Evolutionary conservation across 2,888 invertebrate genomes (phyloP).

Genomic region (Clostera curtula): DNA sequence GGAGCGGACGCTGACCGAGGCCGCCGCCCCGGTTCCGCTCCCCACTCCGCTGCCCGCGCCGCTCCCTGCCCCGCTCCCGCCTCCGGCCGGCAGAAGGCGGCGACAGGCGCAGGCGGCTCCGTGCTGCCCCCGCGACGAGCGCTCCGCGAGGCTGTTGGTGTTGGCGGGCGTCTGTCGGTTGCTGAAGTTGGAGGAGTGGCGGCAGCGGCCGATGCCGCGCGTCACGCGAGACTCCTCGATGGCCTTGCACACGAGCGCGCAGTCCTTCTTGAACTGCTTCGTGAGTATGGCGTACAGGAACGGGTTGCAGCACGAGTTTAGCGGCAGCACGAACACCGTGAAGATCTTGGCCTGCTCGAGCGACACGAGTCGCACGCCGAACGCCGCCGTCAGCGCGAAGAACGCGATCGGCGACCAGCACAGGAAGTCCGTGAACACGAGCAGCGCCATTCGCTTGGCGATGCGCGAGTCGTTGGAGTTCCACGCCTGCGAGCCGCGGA

Average conservation of each 20-base stretch:
- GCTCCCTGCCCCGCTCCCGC: too few species aligned
- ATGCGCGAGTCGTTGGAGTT: constrained; percentile 97
- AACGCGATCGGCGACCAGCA: constrained; percentile 99
- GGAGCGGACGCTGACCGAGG: constrained; percentile 32
- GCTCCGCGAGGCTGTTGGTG: constrained; percentile 87
- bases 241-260: constrained; percentile 95
- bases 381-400: constrained; percentile 94
- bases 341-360: constrained; percentile 97
- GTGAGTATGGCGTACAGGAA: constrained; percentile 98
- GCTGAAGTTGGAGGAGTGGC: constrained; percentile 91
- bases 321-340: constrained; percentile 95
- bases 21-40: constrained; percentile 71
- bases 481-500: constrained; percentile 97
- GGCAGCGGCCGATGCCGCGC: constrained; percentile 88
- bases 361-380: constrained; percentile 92
- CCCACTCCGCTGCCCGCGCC: constrained; percentile 79
- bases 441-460: constrained; percentile 95
- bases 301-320: constrained; percentile 98
- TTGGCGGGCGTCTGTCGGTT: constrained; percentile 91
- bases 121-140: constrained; percentile 83
- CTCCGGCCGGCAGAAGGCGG: constrained; percentile 84
- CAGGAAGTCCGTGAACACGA: constrained; percentile 97
- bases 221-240: constrained; percentile 96
- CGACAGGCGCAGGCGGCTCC: constrained; percentile 73
- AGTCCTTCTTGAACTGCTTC: constrained; percentile 98